Evolutionary conservation across 2,888 invertebrate species (phyloP).

Genomic region (Malthinus flaveolus): DNA sequence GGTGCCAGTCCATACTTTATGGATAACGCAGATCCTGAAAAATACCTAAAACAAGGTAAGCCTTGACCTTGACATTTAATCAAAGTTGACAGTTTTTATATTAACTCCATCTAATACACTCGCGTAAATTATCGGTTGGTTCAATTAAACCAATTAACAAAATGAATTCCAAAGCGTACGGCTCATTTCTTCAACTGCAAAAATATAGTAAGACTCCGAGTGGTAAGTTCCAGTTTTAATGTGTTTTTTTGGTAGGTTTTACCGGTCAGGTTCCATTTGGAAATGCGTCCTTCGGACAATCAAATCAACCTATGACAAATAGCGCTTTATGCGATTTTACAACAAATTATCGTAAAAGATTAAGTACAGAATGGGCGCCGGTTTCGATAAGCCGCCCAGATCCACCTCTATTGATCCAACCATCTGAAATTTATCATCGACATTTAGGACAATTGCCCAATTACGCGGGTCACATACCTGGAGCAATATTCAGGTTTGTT

Average conservation of each 20-base stretch:
- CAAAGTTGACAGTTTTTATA: neutral
- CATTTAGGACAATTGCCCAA: slow-evolving; percentile 75
- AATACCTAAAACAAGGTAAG: slow-evolving; percentile 67
- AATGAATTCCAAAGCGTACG: slow-evolving; percentile 48
- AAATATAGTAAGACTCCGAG: slow-evolving; percentile 40
- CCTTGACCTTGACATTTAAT: slow-evolving; percentile 3
- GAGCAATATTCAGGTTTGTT: slow-evolving; percentile 66
- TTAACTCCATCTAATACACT: neutral
- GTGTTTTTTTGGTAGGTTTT: slow-evolving; percentile 56
- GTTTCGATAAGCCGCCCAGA: slow-evolving; percentile 60
- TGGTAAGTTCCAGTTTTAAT: neutral
- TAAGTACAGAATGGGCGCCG: slow-evolving; percentile 77
- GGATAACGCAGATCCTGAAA: slow-evolving; percentile 64
- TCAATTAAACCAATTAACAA: slow-evolving; percentile 10
- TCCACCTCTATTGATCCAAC: slow-evolving; percentile 57
- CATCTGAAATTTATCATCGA: slow-evolving; percentile 70
- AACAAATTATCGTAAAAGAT: slow-evolving; percentile 70
- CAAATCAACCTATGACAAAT: slow-evolving; percentile 67
- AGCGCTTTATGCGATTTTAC: slow-evolving; percentile 76
- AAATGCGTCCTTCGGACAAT: slow-evolving; percentile 65
- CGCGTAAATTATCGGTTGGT: neutral
- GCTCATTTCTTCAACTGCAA: slow-evolving; percentile 48
- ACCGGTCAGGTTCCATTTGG: slow-evolving; percentile 70
- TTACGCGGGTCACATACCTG: slow-evolving; percentile 80
- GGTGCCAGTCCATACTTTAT: slow-evolving; percentile 69